phyloP scores from a whole-genome alignment of 2,113 vertebrate species.

The Pao palembangensis region DNA sequence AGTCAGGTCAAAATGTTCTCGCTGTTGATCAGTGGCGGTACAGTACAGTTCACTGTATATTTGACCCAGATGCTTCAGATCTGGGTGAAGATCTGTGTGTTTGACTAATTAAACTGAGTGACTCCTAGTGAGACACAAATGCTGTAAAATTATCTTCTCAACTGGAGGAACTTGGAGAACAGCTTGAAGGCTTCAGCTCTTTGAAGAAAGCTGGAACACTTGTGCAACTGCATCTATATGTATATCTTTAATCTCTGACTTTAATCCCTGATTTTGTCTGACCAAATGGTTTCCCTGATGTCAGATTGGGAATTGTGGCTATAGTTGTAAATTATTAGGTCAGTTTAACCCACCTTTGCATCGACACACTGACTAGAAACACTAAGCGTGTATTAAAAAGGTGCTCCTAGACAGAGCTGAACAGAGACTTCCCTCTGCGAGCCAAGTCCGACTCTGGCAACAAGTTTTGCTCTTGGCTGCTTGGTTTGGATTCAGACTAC shows the following conservation, averaged over 20 bases:
- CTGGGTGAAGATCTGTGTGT: no score
- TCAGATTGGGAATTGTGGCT: not conserved
- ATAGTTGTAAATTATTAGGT: not conserved
- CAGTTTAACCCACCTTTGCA: constrained; percentile 7
- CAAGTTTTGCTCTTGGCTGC: constrained; percentile 30
- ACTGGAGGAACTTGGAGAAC: not conserved
- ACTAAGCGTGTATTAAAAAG: constrained; percentile 7
- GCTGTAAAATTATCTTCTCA: not conserved
- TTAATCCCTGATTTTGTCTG: no score
- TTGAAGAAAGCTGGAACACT: no score
- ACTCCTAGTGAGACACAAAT: not conserved
- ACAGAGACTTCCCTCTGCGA: constrained; percentile 23
- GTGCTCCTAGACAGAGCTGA: constrained; percentile 30
- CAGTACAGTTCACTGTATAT: no score
- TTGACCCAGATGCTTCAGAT: no score
- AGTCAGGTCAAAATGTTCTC: constrained; percentile 44
- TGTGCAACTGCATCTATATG: no score
- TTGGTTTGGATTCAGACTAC: constrained; percentile 23
- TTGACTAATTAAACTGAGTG: no score
- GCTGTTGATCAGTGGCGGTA: not conserved
- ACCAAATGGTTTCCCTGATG: not conserved
- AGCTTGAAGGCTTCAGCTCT: no score
- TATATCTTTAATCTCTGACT: no score
- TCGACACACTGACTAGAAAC: constrained; percentile 28
- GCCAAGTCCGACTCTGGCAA: constrained; percentile 27